Conservation (phyloP, 2,113 vertebrate genomes). For the Spea multiplicata region DNA sequence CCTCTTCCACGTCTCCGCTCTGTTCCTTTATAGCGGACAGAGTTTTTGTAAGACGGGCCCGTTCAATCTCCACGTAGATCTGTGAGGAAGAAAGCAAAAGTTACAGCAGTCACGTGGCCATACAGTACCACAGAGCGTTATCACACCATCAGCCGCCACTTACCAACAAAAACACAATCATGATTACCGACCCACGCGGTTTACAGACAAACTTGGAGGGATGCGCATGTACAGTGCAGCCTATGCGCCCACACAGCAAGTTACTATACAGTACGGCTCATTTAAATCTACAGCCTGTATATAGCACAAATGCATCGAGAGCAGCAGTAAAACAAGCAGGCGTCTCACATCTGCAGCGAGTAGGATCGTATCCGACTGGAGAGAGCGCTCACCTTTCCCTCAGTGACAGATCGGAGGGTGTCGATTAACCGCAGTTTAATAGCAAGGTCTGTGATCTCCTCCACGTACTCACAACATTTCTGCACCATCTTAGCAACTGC, state of each 20-base stretch:
- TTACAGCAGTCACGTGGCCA: background rate
- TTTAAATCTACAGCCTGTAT: too few species aligned
- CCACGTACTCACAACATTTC: slow-evolving; percentile 93
- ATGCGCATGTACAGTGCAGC: too few species aligned
- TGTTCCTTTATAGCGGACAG: slow-evolving; percentile 92
- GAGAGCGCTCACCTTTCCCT: slow-evolving; percentile 83
- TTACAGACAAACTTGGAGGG: too few species aligned
- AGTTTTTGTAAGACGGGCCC: slow-evolving; percentile 90
- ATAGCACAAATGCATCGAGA: too few species aligned
- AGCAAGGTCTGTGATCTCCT: slow-evolving; percentile 82
- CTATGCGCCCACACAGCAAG: too few species aligned
- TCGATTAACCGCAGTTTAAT: slow-evolving; percentile 93
- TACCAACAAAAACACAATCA: too few species aligned
- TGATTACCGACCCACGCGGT: too few species aligned
- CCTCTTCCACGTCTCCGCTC: slow-evolving; percentile 90
- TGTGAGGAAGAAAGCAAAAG: slow-evolving; percentile 55
- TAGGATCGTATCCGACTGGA: slow-evolving; percentile 4
- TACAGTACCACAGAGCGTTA: too few species aligned
- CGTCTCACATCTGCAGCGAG: too few species aligned
- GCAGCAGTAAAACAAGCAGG: too few species aligned
- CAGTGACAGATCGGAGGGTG: slow-evolving; percentile 92
- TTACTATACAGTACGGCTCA: too few species aligned
- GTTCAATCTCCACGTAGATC: slow-evolving; percentile 98
- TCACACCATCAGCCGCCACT: too few species aligned
- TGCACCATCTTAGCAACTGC: slow-evolving; percentile 99